Conservation (phyloP, 2,888 invertebrate genomes). For the Elegia similella region DNA sequence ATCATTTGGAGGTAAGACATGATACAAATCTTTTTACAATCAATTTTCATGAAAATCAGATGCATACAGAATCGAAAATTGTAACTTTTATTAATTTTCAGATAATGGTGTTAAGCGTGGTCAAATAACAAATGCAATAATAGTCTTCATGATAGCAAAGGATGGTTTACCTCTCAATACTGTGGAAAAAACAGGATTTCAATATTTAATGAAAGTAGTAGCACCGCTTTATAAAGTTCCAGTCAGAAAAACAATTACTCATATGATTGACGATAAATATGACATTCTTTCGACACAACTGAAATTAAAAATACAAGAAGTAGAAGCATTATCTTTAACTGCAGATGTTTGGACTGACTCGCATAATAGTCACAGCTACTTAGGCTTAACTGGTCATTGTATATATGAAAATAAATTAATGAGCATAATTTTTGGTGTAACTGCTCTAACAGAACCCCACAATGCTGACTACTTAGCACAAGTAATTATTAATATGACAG, state of each 20-base stretch:
- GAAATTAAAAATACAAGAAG: slow-evolving; percentile 28
- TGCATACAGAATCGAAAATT: slow-evolving; percentile 18
- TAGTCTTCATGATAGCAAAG: slow-evolving; percentile 26
- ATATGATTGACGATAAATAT: slow-evolving; percentile 30
- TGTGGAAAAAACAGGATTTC: slow-evolving; percentile 27
- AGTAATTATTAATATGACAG: slow-evolving; percentile 27
- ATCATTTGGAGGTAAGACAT: slow-evolving; percentile 25
- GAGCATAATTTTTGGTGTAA: slow-evolving; percentile 28
- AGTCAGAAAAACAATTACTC: slow-evolving; percentile 26
- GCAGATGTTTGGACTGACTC: slow-evolving; percentile 32
- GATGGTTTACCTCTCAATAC: slow-evolving; percentile 27
- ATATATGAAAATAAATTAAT: slow-evolving; percentile 28
- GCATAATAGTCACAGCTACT: slow-evolving; percentile 26
- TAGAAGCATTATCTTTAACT: slow-evolving; percentile 30
- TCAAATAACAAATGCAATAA: slow-evolving; percentile 27
- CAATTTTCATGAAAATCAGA: slow-evolving; percentile 13
- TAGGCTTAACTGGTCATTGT: slow-evolving; percentile 32
- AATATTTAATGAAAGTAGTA: slow-evolving; percentile 26
- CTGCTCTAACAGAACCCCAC: slow-evolving; percentile 29
- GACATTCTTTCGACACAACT: slow-evolving; percentile 28
- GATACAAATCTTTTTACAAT: slow-evolving; percentile 19
- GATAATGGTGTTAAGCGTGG: slow-evolving; percentile 25
- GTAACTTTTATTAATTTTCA: slow-evolving; percentile 21
- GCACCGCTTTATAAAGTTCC: slow-evolving; percentile 27
- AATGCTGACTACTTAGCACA: slow-evolving; percentile 30